These are phyloP conservation scores for Motacilla tschutschensis DNA, from an alignment of 2,113 vertebrate genomes.

Conservation along the genomic window DNA sequence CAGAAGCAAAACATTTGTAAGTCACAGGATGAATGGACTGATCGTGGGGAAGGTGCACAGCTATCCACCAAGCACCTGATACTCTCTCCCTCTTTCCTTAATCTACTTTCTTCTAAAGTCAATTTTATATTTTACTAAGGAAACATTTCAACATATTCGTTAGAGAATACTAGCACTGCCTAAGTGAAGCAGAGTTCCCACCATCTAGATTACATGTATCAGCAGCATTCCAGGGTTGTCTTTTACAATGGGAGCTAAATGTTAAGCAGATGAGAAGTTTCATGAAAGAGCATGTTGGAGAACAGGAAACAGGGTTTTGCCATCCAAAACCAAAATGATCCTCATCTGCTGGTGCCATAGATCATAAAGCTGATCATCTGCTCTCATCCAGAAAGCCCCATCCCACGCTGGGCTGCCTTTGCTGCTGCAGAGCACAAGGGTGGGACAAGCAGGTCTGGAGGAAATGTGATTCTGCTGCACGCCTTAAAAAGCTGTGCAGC, in stretches of 20 bases:
- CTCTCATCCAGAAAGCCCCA: background rate
- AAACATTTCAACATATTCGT: background rate
- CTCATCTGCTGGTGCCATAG: background rate
- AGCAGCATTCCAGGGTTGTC: background rate
- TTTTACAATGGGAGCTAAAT: background rate
- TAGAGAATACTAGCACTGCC: background rate
- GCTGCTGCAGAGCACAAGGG: background rate
- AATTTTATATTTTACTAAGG: background rate
- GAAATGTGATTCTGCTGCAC: background rate
- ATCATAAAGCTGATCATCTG: background rate
- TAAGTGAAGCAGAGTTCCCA: background rate
- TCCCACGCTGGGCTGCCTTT: background rate
- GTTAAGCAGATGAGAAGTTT: constrained; percentile 24
- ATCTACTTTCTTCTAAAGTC: background rate
- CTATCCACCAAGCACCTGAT: background rate
- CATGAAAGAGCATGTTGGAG: background rate
- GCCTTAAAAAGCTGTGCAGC: background rate
- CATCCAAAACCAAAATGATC: background rate
- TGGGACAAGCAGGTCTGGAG: background rate
- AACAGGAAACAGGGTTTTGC: background rate
- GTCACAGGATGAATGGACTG: background rate
- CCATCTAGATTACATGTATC: background rate
- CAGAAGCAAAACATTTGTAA: background rate
- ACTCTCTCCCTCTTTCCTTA: background rate
- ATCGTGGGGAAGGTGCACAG: background rate